Base-by-base conservation (phyloP, 2,888 invertebrate species). In the Lepeophtheirus nordmannii region DNA sequence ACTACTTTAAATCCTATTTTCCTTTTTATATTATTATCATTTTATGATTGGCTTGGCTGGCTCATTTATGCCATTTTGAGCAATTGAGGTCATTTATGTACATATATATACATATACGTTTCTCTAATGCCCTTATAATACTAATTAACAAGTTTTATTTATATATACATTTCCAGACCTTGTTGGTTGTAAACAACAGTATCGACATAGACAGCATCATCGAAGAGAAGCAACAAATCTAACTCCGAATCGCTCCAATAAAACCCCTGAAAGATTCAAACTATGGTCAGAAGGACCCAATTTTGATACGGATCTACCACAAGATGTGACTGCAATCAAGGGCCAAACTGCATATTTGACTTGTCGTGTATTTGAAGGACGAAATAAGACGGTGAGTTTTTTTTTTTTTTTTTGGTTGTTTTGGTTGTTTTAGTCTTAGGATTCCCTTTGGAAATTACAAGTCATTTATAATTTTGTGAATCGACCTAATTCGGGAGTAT, bases 381-480 rank as follows among this genome's bases (percentile, higher is more conserved):
- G 41, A 9, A 66, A 66, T 58, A 66, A 66, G 41, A 66, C 66
- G 59, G 66, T 66, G 17, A 46, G 53, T 46, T 30, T 5, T 30
- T 30, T 30, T 30, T 30, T 30, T 30, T 5, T 30, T n/a, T n/a
- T n/a, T n/a, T n/a, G n/a, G n/a, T n/a, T n/a, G n/a, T n/a, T 30
- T 30, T 30, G 7, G 2, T 30, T 30, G 2, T 30, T 30, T 30
- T 7, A 30, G 30, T 30, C 7, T 30, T 2, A 30, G 30, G 7
- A 30, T 30, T 30, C n/a, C n/a, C 12, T 30, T 37, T 10, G n/a
- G 23, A 60, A 11, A 37, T 8, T 60, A 7, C 30, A n/a, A 17
- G n/a, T 46, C 14, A 46, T 14, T 46, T 12, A 11, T 11, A 12
- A 70, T 75, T 46, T 11, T 46, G 11, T 46, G 46, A 12, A 12